phyloP scores from a whole-genome alignment of 2,888 invertebrate genomes.

The Spatulosminthurus flaviceps region DNA sequence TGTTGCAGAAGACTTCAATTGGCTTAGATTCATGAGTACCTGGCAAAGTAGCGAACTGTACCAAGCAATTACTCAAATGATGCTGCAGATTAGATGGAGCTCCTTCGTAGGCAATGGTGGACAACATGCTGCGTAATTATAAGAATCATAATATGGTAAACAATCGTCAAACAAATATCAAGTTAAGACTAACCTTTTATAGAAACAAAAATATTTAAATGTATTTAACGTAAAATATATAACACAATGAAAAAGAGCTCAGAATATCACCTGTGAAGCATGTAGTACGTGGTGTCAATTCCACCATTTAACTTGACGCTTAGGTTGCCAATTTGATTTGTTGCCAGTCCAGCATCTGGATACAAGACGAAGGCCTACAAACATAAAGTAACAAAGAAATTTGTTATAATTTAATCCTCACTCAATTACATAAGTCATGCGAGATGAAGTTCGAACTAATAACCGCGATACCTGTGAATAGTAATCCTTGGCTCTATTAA shows the following conservation, averaged over 20 bases:
- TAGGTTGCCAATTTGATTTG: constrained; percentile 61
- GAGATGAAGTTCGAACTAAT: background rate
- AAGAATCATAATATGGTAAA: background rate
- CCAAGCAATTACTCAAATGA: constrained; percentile 54
- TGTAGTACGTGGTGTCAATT: constrained; percentile 58
- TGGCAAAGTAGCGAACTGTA: constrained; percentile 58
- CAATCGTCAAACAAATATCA: background rate
- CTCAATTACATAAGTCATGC: background rate
- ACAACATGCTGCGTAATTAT: constrained; percentile 50
- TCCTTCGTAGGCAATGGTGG: constrained; percentile 57
- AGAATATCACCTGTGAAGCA: constrained; percentile 57
- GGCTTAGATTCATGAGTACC: constrained; percentile 55
- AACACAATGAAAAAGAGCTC: no score
- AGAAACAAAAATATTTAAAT: no score
- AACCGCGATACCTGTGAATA: constrained; percentile 58
- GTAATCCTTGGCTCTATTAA: constrained; percentile 54
- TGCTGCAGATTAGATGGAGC: constrained; percentile 57
- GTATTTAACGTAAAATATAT: no score
- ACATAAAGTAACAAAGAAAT: background rate
- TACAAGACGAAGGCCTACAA: constrained; percentile 56
- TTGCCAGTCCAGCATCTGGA: constrained; percentile 56
- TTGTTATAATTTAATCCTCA: background rate
- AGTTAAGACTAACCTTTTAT: background rate
- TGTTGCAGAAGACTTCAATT: constrained; percentile 56
- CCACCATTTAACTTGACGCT: constrained; percentile 53